Evolutionary conservation across 2,797 vertebrate species (phyloP).

Genomic region (Hephaestus fuliginosus): DNA sequence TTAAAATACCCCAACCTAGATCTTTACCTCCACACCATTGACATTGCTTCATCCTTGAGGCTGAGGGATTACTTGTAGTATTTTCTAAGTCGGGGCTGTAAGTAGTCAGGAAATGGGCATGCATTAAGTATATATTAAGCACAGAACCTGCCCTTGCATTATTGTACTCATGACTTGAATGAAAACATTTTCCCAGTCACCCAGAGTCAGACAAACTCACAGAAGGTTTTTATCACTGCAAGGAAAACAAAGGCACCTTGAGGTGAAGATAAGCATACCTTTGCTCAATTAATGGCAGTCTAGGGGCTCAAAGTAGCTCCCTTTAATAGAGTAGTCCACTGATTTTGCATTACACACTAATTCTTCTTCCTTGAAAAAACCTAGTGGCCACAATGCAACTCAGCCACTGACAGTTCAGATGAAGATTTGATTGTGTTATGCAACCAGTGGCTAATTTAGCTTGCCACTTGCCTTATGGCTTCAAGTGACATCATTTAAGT

Average conservation of each 20-base stretch:
- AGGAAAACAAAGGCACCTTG: background rate
- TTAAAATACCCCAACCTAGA: background rate
- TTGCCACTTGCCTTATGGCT: background rate
- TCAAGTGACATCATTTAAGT: background rate
- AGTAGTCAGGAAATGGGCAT: background rate
- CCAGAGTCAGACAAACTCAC: background rate
- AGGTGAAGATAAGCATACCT: background rate
- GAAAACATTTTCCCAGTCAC: background rate
- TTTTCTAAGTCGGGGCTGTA: background rate
- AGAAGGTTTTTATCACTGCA: background rate
- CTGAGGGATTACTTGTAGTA: background rate
- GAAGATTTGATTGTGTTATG: background rate
- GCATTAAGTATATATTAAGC: constrained; percentile 9
- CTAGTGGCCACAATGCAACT: background rate
- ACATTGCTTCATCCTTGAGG: background rate
- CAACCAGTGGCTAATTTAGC: background rate
- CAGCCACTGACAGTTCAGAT: background rate
- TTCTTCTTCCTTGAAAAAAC: background rate
- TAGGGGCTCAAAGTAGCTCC: background rate
- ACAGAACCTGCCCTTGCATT: constrained; percentile 2
- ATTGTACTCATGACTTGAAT: constrained; percentile 1
- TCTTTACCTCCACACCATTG: background rate
- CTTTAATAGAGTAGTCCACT: background rate
- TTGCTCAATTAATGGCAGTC: background rate
- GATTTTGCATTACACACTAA: background rate